Base-by-base conservation (phyloP, 2,888 invertebrate genomes). In the Resseliella maxima region DNA sequence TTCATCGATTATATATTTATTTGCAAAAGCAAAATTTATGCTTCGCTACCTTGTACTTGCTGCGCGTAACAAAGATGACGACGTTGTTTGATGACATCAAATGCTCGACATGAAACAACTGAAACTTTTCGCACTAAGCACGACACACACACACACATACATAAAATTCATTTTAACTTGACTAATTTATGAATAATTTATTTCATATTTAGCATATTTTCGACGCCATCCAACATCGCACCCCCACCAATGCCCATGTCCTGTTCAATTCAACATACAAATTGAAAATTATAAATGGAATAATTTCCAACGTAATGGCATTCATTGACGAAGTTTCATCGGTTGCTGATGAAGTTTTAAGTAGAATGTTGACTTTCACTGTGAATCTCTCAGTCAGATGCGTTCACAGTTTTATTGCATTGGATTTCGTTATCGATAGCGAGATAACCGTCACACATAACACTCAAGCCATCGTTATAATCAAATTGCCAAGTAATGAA, bases 151-250 rank as follows among this genome's bases (percentile, higher is more conserved):
- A 50, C 50, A 50, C 50, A 50, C 10, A 10, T 5, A 59, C 59
- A 5, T 0, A 59, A 59, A 59, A 59, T 59, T 24, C 59, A 59
- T 24, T 59, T 59, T 59, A 59, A 59, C 59, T 59, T 59, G 59
- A 59, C 59, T 59, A 59, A 59, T 59, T 59, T 59, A 59, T 59
- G 59, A 59, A 59, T 59, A 59, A 59, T 59, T 59, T 59, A 59
- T 59, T 59, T 59, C 24, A 59, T 59, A 59, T 59, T 59, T 59
- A 59, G 59, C 59, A 59, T 59, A 59, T 59, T 59, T 59, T 27
- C 27, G 24, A n/a, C 59, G 59, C 59, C 59, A 59, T 59, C 27
- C 59, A 27, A 59, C 50, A 41, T 41, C 50, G 15, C 50, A 50
- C 50, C 50, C 21, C 10, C 50, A 6, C 10, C 21, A 2, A 18